Conservation (phyloP, 92 coral and sea anemone species). For the Desmophyllum pertusum region DNA sequence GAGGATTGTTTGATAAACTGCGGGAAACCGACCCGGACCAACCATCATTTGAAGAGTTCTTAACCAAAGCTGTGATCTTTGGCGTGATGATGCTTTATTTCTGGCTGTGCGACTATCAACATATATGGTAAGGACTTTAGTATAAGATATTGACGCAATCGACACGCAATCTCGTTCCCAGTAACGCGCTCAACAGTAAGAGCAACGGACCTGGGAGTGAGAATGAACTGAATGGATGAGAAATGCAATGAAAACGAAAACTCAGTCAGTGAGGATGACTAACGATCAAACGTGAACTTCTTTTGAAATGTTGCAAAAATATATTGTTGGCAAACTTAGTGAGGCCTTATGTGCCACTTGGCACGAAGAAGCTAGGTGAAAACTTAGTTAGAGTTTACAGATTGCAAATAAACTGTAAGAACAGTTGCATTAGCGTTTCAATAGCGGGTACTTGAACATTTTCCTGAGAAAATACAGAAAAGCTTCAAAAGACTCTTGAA, state of each 20-base stretch:
- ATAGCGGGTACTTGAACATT: not conserved
- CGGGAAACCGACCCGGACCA: slow-evolving; percentile 90
- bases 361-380: too few relatives aligned
- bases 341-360: too few relatives aligned
- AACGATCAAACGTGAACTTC: too few relatives aligned
- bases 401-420: too few relatives aligned
- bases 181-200: not conserved
- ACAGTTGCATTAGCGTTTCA: too few relatives aligned
- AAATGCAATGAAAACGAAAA: too few relatives aligned
- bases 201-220: not conserved
- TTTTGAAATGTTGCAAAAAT: too few relatives aligned
- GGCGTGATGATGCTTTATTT: slow-evolving; percentile 92
- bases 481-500: too few relatives aligned
- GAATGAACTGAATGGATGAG: not conserved
- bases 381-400: too few relatives aligned
- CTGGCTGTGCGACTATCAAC: slow-evolving; percentile 98
- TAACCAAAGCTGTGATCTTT: slow-evolving; percentile 86
- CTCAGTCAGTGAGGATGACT: too few relatives aligned
- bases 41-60: slow-evolving; percentile 83
- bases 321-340: too few relatives aligned
- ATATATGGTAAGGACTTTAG: slow-evolving; percentile 72
- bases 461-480: not conserved
- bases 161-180: not conserved
- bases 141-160: not conserved
- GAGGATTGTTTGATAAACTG: slow-evolving; percentile 65